A percentile compares a stretch with the other conserved stretches of the same genome.
Evolutionary conservation across 2,797 vertebrate species (phyloP).

Genomic region (Fistularia tabacaria): DNA sequence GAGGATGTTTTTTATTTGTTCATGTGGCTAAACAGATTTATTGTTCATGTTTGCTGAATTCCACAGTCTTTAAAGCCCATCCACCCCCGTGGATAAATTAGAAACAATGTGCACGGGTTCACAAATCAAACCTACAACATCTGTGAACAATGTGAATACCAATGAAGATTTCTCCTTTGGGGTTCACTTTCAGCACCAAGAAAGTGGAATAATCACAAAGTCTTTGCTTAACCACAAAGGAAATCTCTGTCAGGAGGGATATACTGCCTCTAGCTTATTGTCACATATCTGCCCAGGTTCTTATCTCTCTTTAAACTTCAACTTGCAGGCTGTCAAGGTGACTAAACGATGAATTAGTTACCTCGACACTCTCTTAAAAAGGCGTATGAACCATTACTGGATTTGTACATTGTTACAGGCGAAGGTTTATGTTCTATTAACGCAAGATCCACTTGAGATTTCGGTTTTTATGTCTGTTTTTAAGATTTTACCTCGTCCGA

Average conservation of each 20-base stretch:
- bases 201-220: conserved; percentile 22
- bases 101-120: conserved; percentile 10
- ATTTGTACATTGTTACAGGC: too few relatives aligned
- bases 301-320: conserved; percentile 13
- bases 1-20: neutral
- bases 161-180: conserved; percentile 22
- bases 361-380: conserved; percentile 4
- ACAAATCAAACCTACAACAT: conserved; percentile 14
- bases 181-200: conserved; percentile 24
- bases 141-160: conserved; percentile 24
- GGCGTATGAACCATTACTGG: too few relatives aligned
- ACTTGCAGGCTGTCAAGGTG: neutral
- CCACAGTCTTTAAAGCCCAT: neutral
- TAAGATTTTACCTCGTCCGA: too few relatives aligned
- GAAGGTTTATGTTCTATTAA: too few relatives aligned
- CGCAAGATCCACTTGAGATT: too few relatives aligned
- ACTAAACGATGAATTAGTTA: neutral
- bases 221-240: conserved; percentile 18
- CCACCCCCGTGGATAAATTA: conserved; percentile 3
- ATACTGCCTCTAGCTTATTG: conserved; percentile 7
- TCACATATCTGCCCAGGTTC: conserved; percentile 10
- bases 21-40: neutral
- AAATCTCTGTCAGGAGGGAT: conserved; percentile 25
- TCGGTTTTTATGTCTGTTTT: too few relatives aligned
- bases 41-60: neutral